These are phyloP conservation scores for Sinonovacula constricta DNA, from an alignment of 1,140 invertebrate genomes.

Conservation along the genomic window DNA sequence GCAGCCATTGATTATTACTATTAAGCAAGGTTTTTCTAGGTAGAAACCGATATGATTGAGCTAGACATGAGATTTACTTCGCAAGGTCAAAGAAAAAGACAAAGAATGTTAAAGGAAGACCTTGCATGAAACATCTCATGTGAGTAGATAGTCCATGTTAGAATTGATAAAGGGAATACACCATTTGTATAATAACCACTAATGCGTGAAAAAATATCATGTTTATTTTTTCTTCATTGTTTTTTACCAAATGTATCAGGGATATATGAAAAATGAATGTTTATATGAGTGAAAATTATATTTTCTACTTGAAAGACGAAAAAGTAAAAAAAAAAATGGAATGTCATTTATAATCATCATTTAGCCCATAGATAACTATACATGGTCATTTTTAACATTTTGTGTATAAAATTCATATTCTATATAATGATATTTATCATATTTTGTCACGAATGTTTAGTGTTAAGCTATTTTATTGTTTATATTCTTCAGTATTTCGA, in stretches of 20 bases:
- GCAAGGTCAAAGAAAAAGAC: no score
- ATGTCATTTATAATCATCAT: conserved; percentile 10
- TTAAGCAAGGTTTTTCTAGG: no score
- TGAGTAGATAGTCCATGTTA: neutral
- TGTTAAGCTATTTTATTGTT: neutral
- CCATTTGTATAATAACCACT: neutral
- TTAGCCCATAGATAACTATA: neutral
- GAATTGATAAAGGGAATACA: neutral
- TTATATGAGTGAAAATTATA: conserved; percentile 50
- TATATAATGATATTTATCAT: neutral
- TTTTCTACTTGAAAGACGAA: conserved; percentile 50
- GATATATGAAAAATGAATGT: conserved; percentile 42
- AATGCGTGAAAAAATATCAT: neutral
- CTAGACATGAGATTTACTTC: no score
- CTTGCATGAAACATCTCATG: neutral
- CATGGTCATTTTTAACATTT: neutral
- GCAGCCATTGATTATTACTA: no score
- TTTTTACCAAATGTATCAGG: conserved; percentile 49
- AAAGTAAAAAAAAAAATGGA: conserved; percentile 34
- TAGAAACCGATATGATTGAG: no score
- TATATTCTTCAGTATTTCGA: neutral
- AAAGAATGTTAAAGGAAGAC: no score
- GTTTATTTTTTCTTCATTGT: conserved; percentile 18
- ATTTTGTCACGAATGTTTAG: neutral
- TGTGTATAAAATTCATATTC: no score